A percentile compares a stretch with the other conserved stretches of the same genome.
Evolutionary conservation across 2,888 invertebrate species (phyloP).

Genomic region (Alsophila aescularia): DNA sequence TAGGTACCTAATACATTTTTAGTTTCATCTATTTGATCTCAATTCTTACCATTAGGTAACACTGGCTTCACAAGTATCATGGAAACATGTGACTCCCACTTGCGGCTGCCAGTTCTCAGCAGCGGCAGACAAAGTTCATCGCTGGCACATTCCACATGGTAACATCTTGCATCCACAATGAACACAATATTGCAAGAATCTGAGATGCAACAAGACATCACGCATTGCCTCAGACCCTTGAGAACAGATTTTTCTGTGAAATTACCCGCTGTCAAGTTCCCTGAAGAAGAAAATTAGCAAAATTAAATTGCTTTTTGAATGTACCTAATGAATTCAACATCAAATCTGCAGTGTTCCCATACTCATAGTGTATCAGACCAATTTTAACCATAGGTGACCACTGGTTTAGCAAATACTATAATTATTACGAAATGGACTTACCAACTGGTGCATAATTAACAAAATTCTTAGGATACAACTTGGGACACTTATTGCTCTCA

Average conservation of each 20-base stretch:
- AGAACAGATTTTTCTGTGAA: slow-evolving; percentile 83
- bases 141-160: slow-evolving; percentile 89
- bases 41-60: slow-evolving; percentile 73
- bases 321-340: too few species aligned
- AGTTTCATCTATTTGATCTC: not conserved
- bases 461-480: slow-evolving; percentile 82
- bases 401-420: not conserved
- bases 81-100: slow-evolving; percentile 86
- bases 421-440: slow-evolving; percentile 53
- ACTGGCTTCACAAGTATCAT: slow-evolving; percentile 92
- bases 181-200: slow-evolving; percentile 91
- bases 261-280: slow-evolving; percentile 84
- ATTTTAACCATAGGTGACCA: too few species aligned
- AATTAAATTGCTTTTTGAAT: not conserved
- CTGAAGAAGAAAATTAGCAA: slow-evolving; percentile 43
- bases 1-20: not conserved
- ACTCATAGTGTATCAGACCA: too few species aligned
- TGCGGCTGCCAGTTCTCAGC: slow-evolving; percentile 74
- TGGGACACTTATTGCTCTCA: slow-evolving; percentile 81
- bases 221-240: slow-evolving; percentile 85
- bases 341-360: too few species aligned
- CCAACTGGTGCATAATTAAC: slow-evolving; percentile 83
- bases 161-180: slow-evolving; percentile 90
- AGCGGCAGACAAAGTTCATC: slow-evolving; percentile 90
- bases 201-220: slow-evolving; percentile 87